Evolutionary conservation across 1,140 invertebrate species (phyloP).

Genomic region (Hypothenemus hampei): DNA sequence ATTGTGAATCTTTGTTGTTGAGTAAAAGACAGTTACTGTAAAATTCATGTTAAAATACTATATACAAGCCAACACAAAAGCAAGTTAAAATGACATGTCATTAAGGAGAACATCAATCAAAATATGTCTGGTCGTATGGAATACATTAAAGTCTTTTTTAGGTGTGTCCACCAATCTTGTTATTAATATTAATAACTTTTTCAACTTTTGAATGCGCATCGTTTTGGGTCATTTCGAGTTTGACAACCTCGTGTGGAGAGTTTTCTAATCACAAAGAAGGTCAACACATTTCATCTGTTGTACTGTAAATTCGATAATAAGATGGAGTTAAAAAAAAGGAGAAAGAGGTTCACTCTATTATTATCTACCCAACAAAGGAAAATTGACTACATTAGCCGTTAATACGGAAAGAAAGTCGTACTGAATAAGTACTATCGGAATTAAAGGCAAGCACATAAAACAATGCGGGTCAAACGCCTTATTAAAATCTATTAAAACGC

Average conservation of each 20-base stretch:
- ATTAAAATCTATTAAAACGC: slow-evolving; percentile 9
- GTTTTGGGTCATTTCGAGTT: slow-evolving; percentile 5
- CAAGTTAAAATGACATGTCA: slow-evolving; percentile 8
- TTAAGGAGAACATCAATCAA: slow-evolving; percentile 15
- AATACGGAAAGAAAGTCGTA: slow-evolving; percentile 2
- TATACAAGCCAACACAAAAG: slow-evolving; percentile 4
- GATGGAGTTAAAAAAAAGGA: too few relatives aligned
- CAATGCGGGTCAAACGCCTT: slow-evolving; percentile 12
- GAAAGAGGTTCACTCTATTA: slow-evolving; percentile 4
- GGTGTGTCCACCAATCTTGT: slow-evolving; percentile 17
- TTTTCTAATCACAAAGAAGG: too few relatives aligned
- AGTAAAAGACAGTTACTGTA: too few relatives aligned
- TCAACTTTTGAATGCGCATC: slow-evolving; percentile 11
- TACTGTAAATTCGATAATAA: too few relatives aligned
- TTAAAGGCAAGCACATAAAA: slow-evolving; percentile 3
- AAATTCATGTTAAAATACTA: too few relatives aligned
- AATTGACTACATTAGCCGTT: slow-evolving; percentile 1
- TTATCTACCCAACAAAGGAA: slow-evolving; percentile 9
- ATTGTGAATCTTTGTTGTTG: too few relatives aligned
- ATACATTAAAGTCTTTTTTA: slow-evolving; percentile 14
- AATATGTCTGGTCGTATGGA: slow-evolving; percentile 11
- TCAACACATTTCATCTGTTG: too few relatives aligned
- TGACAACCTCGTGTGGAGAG: too few relatives aligned
- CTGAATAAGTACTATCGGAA: slow-evolving; percentile 4
- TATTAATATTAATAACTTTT: slow-evolving; percentile 19